phyloP scores from a whole-genome alignment of 2,888 invertebrate species.

The Cancer borealis region DNA sequence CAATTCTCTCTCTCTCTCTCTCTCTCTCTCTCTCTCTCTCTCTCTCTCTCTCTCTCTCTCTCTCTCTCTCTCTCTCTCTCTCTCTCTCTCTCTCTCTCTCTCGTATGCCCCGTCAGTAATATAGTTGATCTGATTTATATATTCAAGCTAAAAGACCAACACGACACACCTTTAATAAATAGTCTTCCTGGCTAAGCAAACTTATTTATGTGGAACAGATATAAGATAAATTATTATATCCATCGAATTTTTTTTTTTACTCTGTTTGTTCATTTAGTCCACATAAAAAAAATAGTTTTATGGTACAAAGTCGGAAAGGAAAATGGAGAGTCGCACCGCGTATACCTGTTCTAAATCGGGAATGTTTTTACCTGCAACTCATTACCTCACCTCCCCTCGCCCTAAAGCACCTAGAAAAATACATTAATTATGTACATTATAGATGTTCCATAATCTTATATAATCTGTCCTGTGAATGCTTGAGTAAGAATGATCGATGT shows the following conservation, averaged over 20 bases:
- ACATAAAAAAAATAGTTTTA: neutral
- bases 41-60: constrained; percentile 39
- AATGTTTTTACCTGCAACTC: constrained; percentile 14
- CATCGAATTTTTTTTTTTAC: neutral
- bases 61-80: constrained; percentile 28
- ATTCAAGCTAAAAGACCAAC: neutral
- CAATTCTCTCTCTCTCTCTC: neutral
- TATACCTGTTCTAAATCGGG: neutral
- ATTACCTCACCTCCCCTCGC: neutral
- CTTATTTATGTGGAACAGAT: neutral
- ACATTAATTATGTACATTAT: neutral
- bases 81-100: constrained; percentile 45
- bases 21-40: constrained; percentile 39
- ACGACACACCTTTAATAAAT: neutral
- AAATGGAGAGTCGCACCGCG: neutral
- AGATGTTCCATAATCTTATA: neutral
- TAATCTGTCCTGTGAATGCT: neutral
- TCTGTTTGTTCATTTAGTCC: neutral
- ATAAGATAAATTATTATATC: neutral
- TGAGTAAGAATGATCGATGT: neutral
- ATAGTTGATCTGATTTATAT: neutral
- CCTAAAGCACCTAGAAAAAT: neutral
- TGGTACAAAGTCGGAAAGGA: neutral
- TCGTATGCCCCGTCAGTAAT: neutral
- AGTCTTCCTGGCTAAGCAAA: neutral